Conservation (phyloP, 2,113 vertebrate genomes). For the Pomatorhinus ruficollis region DNA sequence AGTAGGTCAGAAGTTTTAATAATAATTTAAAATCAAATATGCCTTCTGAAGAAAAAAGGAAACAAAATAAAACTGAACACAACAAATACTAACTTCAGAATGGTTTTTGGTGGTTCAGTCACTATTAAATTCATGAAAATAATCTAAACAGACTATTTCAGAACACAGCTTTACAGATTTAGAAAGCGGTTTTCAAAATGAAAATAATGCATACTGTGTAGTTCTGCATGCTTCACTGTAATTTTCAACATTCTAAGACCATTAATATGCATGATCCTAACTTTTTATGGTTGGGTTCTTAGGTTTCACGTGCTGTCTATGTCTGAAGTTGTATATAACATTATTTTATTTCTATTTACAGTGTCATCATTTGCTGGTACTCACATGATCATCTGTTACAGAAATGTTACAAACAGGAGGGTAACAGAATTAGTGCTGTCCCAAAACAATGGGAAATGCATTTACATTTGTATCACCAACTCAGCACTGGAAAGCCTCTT, state of each 20-base stretch:
- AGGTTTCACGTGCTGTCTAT: not conserved
- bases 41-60: not conserved
- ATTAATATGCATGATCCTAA: not conserved
- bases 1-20: not conserved
- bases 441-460: not conserved
- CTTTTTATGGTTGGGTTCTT: not conserved
- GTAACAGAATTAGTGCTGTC: not conserved
- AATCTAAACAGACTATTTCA: not conserved
- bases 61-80: not conserved
- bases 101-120: not conserved
- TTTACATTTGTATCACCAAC: not conserved
- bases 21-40: not conserved
- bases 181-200: not conserved
- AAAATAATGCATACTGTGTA: not conserved
- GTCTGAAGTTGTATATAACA: not conserved
- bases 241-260: not conserved
- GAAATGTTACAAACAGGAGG: not conserved
- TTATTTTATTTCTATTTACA: not conserved
- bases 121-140: not conserved
- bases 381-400: not conserved
- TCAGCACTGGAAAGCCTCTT: not conserved
- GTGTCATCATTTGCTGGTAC: not conserved
- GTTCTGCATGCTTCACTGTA: not conserved
- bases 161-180: not conserved
- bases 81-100: not conserved